Evolutionary conservation across 2,797 vertebrate species (phyloP), one percentile per base, ranked within the genome.

Genomic region (Tragopan temminckii): DNA sequence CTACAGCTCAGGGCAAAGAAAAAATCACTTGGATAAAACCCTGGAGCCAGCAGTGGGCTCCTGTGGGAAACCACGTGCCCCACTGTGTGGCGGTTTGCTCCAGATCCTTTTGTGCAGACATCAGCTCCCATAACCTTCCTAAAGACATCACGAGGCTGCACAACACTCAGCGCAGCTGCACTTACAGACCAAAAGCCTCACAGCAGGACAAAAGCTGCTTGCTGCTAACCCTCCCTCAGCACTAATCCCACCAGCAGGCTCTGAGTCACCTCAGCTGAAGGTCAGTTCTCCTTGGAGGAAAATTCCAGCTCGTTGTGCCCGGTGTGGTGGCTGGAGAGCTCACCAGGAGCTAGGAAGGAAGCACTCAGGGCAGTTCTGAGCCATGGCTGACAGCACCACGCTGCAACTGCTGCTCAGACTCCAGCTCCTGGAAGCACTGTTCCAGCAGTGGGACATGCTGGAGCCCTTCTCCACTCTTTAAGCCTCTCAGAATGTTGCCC

Each of bases 171-270:
- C 1, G 5, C 90, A 94, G 88, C 93, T 94, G 90, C 75, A 23
- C 80, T 90, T 78, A 14, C 68, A 52, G 69, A 69, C 84, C 55
- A 0, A 83, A 87, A 92, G 86, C 84, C 87, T 95, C 95, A 38
- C 94, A 96, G 94, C 76, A 1, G 88, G 92, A 94, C 35, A 45
- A 94, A 94, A 91, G 79, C 93, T 78, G 66, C 90, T 94, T 38
- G 20, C 78, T 69, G 79, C 79, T 95, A 89, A 95, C 68, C 84
- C 79, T 89, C 76, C 62, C 72, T 90, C 69, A 9, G 79, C 1
- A 27, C 79, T 96, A 96, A 95, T 96, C 90, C 90, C 11, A 3
- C 38, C 0, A 0, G 93, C 87, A 50, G 76, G 88, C 87, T 79
- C 88, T 68, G 62, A 93, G 81, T 92, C 89, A 96, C 92, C 79